Conservation (phyloP, 2,113 vertebrate species). For the Megalops atlanticus region DNA sequence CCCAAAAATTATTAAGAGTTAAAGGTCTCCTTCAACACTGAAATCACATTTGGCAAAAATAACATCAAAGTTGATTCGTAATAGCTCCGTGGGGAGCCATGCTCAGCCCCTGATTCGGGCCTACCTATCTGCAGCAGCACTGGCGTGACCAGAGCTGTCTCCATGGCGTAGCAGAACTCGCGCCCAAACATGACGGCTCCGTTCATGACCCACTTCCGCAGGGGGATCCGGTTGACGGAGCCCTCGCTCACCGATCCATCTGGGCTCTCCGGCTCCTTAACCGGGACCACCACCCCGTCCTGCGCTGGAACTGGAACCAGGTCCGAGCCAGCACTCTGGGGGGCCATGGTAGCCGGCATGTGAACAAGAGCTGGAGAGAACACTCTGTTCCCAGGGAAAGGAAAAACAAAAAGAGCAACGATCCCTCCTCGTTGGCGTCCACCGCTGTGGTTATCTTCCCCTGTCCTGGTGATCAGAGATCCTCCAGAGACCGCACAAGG, state of each 20-base stretch:
- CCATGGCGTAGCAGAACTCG: constrained; percentile 98
- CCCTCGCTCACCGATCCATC: constrained; percentile 85
- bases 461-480: constrained; percentile 47
- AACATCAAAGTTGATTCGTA: too few relatives aligned
- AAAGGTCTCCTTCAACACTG: too few relatives aligned
- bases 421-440: neutral
- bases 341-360: constrained; percentile 92
- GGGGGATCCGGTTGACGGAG: constrained; percentile 85
- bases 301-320: constrained; percentile 80
- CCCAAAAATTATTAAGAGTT: too few relatives aligned
- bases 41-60: too few relatives aligned
- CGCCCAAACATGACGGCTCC: constrained; percentile 98
- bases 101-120: constrained; percentile 44
- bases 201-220: constrained; percentile 95
- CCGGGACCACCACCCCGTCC: constrained; percentile 73
- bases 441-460: neutral
- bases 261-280: constrained; percentile 67
- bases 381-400: constrained; percentile 23
- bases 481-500: neutral
- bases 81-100: too few relatives aligned
- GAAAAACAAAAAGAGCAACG: neutral
- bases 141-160: constrained; percentile 94
- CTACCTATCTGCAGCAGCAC: constrained; percentile 96
- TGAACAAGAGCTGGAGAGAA: constrained; percentile 51
- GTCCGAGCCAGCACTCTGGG: constrained; percentile 91